Percentiles rank a stretch among this genome's conserved stretches.
These are phyloP conservation scores for Synergus japonicus DNA, from an alignment of 2,888 invertebrate genomes.

Conservation along the genomic window DNA sequence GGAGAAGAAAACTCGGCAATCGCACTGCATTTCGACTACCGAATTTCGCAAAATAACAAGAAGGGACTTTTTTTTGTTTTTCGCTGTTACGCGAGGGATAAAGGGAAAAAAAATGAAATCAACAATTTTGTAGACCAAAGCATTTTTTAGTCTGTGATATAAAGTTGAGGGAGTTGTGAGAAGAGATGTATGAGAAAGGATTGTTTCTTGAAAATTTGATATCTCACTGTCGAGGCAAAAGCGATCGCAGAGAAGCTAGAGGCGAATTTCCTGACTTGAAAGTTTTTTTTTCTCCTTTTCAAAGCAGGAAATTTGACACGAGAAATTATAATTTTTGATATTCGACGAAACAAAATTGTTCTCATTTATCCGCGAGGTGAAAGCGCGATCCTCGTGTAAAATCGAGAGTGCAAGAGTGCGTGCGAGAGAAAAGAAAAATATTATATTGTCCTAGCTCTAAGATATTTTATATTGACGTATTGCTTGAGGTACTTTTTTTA, in stretches of 20 bases:
- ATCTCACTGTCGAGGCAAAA: neutral
- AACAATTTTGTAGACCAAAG: conserved; percentile 74
- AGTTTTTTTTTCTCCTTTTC: neutral
- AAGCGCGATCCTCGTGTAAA: conserved; percentile 39
- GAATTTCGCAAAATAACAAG: neutral
- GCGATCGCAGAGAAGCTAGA: neutral
- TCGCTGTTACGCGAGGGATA: conserved; percentile 42
- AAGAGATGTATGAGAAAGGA: conserved; percentile 59
- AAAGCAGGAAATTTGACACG: neutral
- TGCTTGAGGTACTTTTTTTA: conserved; percentile 62
- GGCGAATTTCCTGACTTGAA: neutral
- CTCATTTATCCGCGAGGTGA: conserved; percentile 52
- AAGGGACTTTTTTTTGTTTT: neutral
- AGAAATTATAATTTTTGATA: conserved; percentile 51
- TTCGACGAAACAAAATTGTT: conserved; percentile 52
- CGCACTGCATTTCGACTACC: conserved; percentile 21
- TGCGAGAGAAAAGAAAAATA: conserved; percentile 42
- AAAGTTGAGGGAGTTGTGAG: conserved; percentile 64
- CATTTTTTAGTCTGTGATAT: conserved; percentile 78
- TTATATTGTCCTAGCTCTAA: conserved; percentile 53
- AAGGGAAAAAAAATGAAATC: conserved; percentile 47
- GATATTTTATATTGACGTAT: conserved; percentile 66
- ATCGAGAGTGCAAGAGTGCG: conserved; percentile 20
- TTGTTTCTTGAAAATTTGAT: conserved; percentile 26
- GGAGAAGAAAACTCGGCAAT: conserved; percentile 26